These are phyloP conservation scores for Prochilodus magdalenae DNA, from an alignment of 2,113 vertebrate species.

Conservation along the genomic window DNA sequence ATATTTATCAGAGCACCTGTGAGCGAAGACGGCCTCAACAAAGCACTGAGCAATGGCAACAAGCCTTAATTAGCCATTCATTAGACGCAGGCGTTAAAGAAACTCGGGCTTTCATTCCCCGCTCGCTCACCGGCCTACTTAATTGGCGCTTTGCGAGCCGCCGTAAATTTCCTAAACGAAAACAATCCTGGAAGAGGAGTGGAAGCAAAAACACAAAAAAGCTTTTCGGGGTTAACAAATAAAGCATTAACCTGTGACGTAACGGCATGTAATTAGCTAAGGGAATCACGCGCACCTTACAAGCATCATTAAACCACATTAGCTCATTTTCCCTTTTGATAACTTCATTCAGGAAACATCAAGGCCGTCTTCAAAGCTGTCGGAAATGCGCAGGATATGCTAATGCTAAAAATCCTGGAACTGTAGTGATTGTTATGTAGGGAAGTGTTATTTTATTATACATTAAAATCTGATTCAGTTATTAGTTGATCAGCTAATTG, in stretches of 20 bases:
- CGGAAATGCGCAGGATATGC: background rate
- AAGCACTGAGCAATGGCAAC: constrained; percentile 31
- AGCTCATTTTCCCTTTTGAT: constrained; percentile 33
- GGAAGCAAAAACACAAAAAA: constrained; percentile 11
- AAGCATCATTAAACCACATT: constrained; percentile 45
- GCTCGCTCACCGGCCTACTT: constrained; percentile 35
- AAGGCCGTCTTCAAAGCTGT: constrained; percentile 2
- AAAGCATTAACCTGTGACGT: constrained; percentile 41
- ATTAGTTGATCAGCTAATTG: too few species aligned
- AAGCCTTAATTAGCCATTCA: constrained; percentile 57
- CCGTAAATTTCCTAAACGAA: constrained; percentile 45
- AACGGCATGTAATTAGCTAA: constrained; percentile 47
- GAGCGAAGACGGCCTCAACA: constrained; percentile 41
- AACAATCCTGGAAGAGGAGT: constrained; percentile 26
- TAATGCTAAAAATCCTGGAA: background rate
- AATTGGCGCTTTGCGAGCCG: constrained; percentile 37
- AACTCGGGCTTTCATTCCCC: constrained; percentile 23
- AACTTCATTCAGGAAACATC: constrained; percentile 38
- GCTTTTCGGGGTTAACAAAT: constrained; percentile 27
- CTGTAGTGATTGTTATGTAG: too few species aligned
- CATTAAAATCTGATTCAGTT: too few species aligned
- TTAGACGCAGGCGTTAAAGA: constrained; percentile 22
- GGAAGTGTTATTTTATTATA: background rate
- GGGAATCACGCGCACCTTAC: constrained; percentile 46
- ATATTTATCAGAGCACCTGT: constrained; percentile 53